Conservation (phyloP, 2,797 vertebrate genomes). For the Lepidocolaptes lacrymiger region DNA sequence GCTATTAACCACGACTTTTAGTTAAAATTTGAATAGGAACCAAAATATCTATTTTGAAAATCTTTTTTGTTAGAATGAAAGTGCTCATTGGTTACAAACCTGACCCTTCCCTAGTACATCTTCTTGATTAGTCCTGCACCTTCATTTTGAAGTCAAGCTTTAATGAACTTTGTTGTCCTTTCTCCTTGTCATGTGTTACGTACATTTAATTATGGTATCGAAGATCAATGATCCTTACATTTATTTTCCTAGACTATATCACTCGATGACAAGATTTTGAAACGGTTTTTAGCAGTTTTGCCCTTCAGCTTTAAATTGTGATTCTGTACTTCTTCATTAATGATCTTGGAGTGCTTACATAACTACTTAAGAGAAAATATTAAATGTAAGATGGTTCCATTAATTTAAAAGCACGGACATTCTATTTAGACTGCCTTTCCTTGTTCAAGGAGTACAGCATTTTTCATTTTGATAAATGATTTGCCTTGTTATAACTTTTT, state of each 20-base stretch:
- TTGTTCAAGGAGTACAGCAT: conserved; percentile 49
- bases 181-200: conserved; percentile 31
- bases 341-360: conserved; percentile 58
- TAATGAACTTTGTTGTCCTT: conserved; percentile 40
- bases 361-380: conserved; percentile 66
- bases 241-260: conserved; percentile 46
- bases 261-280: neutral
- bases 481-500: conserved; percentile 68
- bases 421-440: conserved; percentile 65
- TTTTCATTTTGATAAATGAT: conserved; percentile 76
- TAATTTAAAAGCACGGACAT: conserved; percentile 62
- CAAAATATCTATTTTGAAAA: neutral
- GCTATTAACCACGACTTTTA: neutral
- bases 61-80: neutral
- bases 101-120: neutral
- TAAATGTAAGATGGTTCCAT: conserved; percentile 63
- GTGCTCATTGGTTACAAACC: neutral
- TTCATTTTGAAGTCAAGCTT: conserved; percentile 19
- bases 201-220: conserved; percentile 29
- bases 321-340: conserved; percentile 55
- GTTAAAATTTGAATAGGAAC: neutral
- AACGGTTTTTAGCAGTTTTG: conserved; percentile 47
- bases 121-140: neutral
- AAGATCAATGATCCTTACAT: conserved; percentile 43
- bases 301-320: conserved; percentile 47